Percentiles rank a stretch among this genome's conserved stretches.
These are phyloP conservation scores for Aspiorhynchus laticeps DNA, from an alignment of 2,113 vertebrate genomes.

Conservation along the genomic window DNA sequence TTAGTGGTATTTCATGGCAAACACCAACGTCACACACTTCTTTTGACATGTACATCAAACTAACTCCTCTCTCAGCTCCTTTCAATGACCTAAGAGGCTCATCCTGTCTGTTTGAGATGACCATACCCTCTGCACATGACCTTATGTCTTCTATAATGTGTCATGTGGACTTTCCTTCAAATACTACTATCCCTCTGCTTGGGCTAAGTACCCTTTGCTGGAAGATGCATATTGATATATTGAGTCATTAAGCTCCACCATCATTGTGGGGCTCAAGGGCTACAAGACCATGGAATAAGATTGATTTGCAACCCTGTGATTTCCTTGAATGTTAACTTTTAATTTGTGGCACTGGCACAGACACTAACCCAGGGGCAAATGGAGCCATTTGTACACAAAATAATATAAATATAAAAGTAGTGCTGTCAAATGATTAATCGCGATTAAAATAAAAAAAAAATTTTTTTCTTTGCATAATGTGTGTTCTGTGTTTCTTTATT, in stretches of 20 bases:
- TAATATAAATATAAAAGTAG: neutral
- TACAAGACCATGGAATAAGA: slow-evolving; percentile 53
- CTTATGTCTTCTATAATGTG: slow-evolving; percentile 29
- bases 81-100: neutral
- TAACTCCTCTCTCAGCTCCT: slow-evolving; percentile 17
- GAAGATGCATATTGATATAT: slow-evolving; percentile 58
- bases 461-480: no score
- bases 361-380: neutral
- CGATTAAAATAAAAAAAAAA: no score
- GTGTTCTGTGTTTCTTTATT: no score
- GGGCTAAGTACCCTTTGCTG: slow-evolving; percentile 41
- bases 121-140: slow-evolving; percentile 13
- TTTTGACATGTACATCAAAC: slow-evolving; percentile 25
- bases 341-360: neutral
- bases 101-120: slow-evolving; percentile 9
- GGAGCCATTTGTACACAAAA: neutral
- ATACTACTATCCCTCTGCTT: slow-evolving; percentile 47
- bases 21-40: no score
- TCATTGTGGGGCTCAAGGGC: slow-evolving; percentile 55
- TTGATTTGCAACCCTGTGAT: slow-evolving; percentile 54
- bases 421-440: no score
- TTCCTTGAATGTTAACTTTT: slow-evolving; percentile 29
- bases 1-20: neutral
- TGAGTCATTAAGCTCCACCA: slow-evolving; percentile 56
- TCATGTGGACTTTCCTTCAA: slow-evolving; percentile 31